These are phyloP conservation scores for Parasteatoda tepidariorum DNA, from an alignment of 1,140 invertebrate species.

Conservation along the genomic window DNA sequence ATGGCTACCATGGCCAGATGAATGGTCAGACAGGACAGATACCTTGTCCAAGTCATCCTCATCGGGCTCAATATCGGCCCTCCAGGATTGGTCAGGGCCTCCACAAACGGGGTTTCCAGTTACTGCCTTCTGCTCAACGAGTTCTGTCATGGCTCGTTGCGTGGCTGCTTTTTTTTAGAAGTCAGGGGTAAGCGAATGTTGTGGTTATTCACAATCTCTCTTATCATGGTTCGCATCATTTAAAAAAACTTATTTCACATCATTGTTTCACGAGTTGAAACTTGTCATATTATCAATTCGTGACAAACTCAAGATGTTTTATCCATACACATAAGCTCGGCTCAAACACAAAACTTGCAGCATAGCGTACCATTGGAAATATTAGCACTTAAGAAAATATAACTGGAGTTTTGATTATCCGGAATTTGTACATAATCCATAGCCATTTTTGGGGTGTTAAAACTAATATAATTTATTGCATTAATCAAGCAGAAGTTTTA, in stretches of 20 bases:
- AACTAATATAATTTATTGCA: no score
- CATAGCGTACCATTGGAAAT: not conserved
- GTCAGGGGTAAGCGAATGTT: slow-evolving; percentile 34
- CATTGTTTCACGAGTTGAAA: no score
- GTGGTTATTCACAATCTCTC: not conserved
- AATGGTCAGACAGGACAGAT: slow-evolving; percentile 27
- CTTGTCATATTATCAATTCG: no score
- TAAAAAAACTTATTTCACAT: no score
- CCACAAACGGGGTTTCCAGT: not conserved
- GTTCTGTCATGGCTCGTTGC: slow-evolving; percentile 12
- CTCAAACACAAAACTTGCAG: not conserved
- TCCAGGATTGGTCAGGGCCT: slow-evolving; percentile 7
- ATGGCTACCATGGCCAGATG: slow-evolving; percentile 21
- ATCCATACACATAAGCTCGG: slow-evolving; percentile 18
- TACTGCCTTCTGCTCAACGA: not conserved
- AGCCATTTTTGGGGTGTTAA: no score
- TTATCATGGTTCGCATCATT: not conserved
- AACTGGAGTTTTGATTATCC: no score
- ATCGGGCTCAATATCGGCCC: slow-evolving; percentile 43
- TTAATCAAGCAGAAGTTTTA: no score
- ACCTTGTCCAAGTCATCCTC: slow-evolving; percentile 45
- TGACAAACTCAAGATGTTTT: not conserved
- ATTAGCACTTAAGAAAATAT: no score
- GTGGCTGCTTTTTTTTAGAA: slow-evolving; percentile 29
- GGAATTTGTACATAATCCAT: no score